These are phyloP conservation scores for Patella depressa DNA, from an alignment of 2,888 invertebrate genomes.

Conservation along the genomic window DNA sequence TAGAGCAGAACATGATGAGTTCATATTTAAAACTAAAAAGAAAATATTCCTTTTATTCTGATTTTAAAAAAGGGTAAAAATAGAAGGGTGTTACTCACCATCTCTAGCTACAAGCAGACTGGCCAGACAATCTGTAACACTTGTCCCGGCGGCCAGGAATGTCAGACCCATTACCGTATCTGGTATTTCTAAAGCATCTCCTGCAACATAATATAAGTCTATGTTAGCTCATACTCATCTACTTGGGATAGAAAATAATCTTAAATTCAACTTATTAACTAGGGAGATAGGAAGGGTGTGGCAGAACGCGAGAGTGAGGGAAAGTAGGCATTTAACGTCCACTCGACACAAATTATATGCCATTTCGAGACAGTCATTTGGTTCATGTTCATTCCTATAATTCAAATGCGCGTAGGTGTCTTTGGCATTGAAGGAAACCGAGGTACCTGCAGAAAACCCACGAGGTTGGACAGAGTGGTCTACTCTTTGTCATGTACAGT, in stretches of 20 bases:
- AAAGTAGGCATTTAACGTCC: background rate
- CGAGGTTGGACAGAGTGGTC: too few relatives aligned
- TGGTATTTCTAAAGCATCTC: constrained; percentile 65
- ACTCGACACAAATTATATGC: too few relatives aligned
- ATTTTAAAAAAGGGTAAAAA: too few relatives aligned
- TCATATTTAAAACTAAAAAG: too few relatives aligned
- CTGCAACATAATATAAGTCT: constrained; percentile 38
- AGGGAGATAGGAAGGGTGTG: background rate
- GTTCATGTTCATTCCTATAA: too few relatives aligned
- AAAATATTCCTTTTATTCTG: too few relatives aligned
- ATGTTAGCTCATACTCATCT: background rate
- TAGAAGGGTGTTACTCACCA: constrained; percentile 45
- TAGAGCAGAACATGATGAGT: too few relatives aligned
- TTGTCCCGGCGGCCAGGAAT: constrained; percentile 68
- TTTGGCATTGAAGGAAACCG: too few relatives aligned
- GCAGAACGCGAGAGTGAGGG: background rate
- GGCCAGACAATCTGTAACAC: constrained; percentile 67
- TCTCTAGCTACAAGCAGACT: constrained; percentile 66
- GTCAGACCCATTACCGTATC: constrained; percentile 70
- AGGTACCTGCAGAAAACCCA: too few relatives aligned
- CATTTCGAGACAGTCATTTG: too few relatives aligned
- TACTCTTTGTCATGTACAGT: too few relatives aligned
- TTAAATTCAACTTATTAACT: background rate
- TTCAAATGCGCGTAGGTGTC: too few relatives aligned
- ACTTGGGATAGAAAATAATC: background rate